Evolutionary conservation across 2,113 vertebrate genomes (phyloP), one percentile per base, ranked within the genome.

Genomic region (Tauraco erythrolophus): DNA sequence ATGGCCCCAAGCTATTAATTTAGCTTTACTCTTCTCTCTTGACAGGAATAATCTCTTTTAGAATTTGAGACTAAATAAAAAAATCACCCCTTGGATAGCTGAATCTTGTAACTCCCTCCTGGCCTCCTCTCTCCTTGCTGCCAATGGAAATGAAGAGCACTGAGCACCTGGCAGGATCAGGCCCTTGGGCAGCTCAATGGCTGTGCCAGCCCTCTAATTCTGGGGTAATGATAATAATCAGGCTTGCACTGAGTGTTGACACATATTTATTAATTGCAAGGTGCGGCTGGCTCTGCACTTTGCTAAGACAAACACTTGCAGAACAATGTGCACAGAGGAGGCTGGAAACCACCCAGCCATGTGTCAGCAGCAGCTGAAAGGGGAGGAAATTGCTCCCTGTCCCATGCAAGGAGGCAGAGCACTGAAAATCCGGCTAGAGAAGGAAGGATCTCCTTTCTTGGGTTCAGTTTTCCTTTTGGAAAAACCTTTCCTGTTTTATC

Each of bases 191-290:
- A 1, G 58, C 91, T 95, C 79, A 16, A 4, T 35, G 92, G 66
- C 74, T 87, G 51, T 86, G 95, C 72, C 94, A 98, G 88, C 70
- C 88, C 85, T 94, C 88, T 93, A 85, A 96, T 97, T 97, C 92
- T 92, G 89, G 65, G 46, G 64, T 80, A 96, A 95, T 92, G 95
- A 89, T 96, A 97, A 97, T 96, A 88, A 97, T 84, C 13, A 79
- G 92, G 84, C 91, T 94, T 92, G 89, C 83, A 83, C 53, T 1
- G 10, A 97, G 92, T 95, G 93, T 96, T 97, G 96, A 97, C 96
- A 97, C 82, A 93, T 93, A 97, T 97, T 96, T 96, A 97, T 97
- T 96, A 97, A 98, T 97, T 97, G 96, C 92, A 97, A 97, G 97
- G 97, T 97, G 96, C 7, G 89, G 84, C 94, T 93, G 96, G 82